Conservation (phyloP, 1,140 invertebrate species). For the Orchesella cincta region DNA sequence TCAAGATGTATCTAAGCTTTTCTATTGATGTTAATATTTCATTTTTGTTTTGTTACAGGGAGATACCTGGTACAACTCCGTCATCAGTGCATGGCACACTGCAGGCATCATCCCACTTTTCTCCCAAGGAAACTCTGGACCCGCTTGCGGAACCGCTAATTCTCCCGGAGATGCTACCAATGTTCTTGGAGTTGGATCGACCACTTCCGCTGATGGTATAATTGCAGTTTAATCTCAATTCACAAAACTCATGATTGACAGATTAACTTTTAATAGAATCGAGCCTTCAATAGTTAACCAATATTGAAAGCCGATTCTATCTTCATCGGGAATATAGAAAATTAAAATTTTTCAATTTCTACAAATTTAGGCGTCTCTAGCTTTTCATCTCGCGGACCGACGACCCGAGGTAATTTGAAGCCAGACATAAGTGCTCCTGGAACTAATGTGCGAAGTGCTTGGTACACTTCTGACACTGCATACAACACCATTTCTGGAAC, state of each 20-base stretch:
- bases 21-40: background rate
- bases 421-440: constrained; percentile 31
- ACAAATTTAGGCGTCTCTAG: no score
- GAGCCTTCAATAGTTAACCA: no score
- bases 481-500: constrained; percentile 33
- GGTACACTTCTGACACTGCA: background rate
- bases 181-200: constrained; percentile 16
- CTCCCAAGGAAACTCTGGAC: constrained; percentile 28
- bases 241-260: background rate
- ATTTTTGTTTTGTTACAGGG: background rate
- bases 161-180: constrained; percentile 18
- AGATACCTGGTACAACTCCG: background rate
- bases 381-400: background rate
- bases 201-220: background rate
- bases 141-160: constrained; percentile 12
- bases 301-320: no score
- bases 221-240: no score
- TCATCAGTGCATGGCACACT: constrained; percentile 29
- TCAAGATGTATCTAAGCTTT: background rate
- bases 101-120: constrained; percentile 38
- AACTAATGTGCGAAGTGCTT: constrained; percentile 9
- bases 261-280: no score
- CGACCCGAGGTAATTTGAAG: background rate
- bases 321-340: no score
- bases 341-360: no score